These are phyloP conservation scores for Sinella curviseta DNA, from an alignment of 1,140 invertebrate genomes.

Conservation along the genomic window DNA sequence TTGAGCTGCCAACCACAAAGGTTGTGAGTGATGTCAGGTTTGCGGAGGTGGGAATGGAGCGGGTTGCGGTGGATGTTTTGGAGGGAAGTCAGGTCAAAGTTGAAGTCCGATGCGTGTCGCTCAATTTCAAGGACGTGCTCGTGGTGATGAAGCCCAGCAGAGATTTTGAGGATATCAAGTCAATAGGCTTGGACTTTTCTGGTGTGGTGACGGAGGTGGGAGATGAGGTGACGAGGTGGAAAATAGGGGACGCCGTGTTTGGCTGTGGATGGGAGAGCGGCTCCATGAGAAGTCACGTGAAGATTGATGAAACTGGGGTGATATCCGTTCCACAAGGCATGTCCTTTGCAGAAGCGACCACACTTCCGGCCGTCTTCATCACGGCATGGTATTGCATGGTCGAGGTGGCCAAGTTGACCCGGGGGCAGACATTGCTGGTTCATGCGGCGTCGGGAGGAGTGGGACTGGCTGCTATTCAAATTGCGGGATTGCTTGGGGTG, in stretches of 20 bases:
- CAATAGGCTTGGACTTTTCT: no score
- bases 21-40: no score
- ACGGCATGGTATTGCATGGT: not conserved
- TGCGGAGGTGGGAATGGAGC: no score
- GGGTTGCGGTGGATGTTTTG: no score
- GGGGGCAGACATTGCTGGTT: not conserved
- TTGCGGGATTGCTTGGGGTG: not conserved
- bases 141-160: no score
- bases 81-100: no score
- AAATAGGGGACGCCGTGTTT: not conserved
- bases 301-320: not conserved
- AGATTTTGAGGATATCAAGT: no score
- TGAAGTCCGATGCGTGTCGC: no score
- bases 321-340: not conserved
- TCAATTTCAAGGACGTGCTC: no score
- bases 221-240: not conserved
- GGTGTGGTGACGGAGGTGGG: no score
- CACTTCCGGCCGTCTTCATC: not conserved
- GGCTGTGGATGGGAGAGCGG: not conserved
- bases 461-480: not conserved
- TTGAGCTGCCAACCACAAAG: no score
- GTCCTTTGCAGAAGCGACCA: not conserved
- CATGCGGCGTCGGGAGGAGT: conserved; percentile 11
- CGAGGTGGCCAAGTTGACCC: not conserved
- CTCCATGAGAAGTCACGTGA: not conserved